These are phyloP conservation scores for Hirundichthys speculiger DNA, from an alignment of 2,113 vertebrate genomes.

Conservation along the genomic window DNA sequence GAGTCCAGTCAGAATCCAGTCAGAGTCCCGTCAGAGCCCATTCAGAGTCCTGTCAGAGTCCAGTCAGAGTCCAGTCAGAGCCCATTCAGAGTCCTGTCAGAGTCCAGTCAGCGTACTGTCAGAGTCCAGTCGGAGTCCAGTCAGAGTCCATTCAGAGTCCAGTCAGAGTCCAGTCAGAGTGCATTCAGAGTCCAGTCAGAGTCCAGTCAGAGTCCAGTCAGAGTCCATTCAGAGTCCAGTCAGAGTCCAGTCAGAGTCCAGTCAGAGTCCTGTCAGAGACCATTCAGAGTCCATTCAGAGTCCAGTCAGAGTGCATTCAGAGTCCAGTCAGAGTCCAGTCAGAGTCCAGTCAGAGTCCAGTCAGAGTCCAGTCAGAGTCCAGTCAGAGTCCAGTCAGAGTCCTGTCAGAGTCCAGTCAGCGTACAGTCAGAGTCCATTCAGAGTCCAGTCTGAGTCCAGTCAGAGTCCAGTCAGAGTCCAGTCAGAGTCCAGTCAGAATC, in stretches of 20 bases:
- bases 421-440: neutral
- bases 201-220: neutral
- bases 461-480: neutral
- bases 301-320: neutral
- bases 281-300: neutral
- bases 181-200: neutral
- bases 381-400: too few relatives aligned
- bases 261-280: too few relatives aligned
- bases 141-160: neutral
- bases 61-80: neutral
- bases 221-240: conserved; percentile 1
- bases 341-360: conserved; percentile 1
- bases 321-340: neutral
- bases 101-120: neutral
- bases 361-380: conserved; percentile 2
- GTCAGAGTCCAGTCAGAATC: neutral
- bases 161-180: conserved; percentile 1
- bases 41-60: conserved; percentile 1
- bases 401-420: neutral
- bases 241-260: neutral
- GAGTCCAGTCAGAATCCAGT: neutral
- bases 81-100: neutral
- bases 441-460: too few relatives aligned
- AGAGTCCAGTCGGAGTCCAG: too few relatives aligned
- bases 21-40: neutral